Conservation (phyloP, 2,888 invertebrate genomes). For the Hyppa rectilinea region DNA sequence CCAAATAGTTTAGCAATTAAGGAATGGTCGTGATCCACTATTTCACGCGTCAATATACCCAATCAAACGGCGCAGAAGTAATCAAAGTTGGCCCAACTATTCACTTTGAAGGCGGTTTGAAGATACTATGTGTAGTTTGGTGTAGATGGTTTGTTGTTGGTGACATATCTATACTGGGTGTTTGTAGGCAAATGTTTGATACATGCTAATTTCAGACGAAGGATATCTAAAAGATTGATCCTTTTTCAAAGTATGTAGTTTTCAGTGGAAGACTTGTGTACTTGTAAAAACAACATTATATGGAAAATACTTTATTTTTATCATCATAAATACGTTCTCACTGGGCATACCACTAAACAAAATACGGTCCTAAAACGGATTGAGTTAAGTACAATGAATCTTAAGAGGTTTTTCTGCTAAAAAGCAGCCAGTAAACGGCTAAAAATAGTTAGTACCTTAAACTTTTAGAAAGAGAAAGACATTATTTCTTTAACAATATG, state of each 20-base stretch:
- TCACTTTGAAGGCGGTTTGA: constrained; percentile 38
- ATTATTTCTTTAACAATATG: too few species aligned
- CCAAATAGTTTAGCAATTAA: constrained; percentile 39
- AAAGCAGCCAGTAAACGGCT: too few species aligned
- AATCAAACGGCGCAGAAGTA: constrained; percentile 54
- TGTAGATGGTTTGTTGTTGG: constrained; percentile 34
- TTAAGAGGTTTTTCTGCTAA: neutral
- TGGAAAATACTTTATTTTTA: neutral
- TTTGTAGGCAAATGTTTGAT: constrained; percentile 15
- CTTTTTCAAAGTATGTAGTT: neutral
- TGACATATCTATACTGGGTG: constrained; percentile 18
- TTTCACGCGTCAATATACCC: constrained; percentile 49
- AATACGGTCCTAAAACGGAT: neutral
- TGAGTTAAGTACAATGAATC: too few species aligned
- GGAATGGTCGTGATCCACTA: constrained; percentile 18
- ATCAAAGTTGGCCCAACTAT: constrained; percentile 60
- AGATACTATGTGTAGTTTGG: too few species aligned
- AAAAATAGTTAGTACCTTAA: neutral
- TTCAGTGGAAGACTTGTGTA: neutral
- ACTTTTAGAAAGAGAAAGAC: too few species aligned
- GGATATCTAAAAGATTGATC: neutral
- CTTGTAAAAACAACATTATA: neutral
- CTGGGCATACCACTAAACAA: neutral
- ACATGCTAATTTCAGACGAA: neutral
- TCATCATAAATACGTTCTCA: neutral